Evolutionary conservation across 30 jellyfish, hydroid and myxozoan species (phyloP).

Genomic region (Cassiopea xamachana): DNA sequence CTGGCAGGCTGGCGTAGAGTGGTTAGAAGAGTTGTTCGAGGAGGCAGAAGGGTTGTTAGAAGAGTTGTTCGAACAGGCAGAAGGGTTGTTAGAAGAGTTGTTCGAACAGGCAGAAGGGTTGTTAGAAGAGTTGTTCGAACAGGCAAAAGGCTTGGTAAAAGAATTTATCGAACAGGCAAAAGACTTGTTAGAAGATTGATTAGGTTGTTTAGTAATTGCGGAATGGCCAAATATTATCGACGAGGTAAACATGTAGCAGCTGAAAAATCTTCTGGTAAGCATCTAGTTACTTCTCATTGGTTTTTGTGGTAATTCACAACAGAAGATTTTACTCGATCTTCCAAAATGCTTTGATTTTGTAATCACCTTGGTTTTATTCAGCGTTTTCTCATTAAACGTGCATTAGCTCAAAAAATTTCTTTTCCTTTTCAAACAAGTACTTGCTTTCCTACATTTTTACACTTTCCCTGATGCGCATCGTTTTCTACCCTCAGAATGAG

Average conservation of each 20-base stretch:
- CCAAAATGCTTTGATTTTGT: no score
- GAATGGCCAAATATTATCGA: neutral
- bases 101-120: constrained; percentile 1
- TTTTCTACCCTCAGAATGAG: no score
- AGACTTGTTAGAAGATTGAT: neutral
- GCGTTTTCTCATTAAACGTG: neutral
- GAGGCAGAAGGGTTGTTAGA: neutral
- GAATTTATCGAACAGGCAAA: neutral
- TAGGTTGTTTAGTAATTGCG: neutral
- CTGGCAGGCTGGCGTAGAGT: neutral
- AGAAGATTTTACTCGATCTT: no score
- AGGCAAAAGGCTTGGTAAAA: neutral
- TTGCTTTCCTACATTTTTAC: neutral
- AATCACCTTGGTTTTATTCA: neutral
- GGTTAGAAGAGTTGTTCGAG: neutral
- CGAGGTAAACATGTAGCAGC: constrained; percentile 10
- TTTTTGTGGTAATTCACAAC: neutral
- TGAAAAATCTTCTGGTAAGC: constrained; percentile 6
- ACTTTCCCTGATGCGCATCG: no score
- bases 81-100: constrained; percentile 12
- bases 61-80: neutral
- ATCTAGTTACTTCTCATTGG: neutral
- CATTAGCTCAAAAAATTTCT: neutral
- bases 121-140: constrained; percentile 5
- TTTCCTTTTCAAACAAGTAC: neutral